Conservation (phyloP, 2,113 vertebrate species). For the Acanthisitta chloris region DNA sequence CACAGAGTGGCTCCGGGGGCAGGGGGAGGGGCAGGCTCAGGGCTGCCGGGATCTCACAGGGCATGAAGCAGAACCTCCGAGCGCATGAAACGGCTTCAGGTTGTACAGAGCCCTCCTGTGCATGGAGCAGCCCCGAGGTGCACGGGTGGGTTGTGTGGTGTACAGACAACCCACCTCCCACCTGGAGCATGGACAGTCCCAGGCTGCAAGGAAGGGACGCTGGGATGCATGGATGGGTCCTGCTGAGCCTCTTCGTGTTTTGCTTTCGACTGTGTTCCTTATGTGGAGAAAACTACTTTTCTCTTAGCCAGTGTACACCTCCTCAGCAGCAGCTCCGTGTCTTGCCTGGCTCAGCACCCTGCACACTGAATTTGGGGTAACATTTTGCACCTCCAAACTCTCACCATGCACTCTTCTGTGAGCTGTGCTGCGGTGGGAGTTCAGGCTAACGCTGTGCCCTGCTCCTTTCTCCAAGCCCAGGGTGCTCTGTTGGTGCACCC, state of each 20-base stretch:
- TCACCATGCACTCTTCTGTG: fast-evolving
- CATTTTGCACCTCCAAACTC: neutral
- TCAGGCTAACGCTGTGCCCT: neutral
- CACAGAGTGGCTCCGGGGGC: too few species aligned
- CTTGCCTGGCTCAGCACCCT: neutral
- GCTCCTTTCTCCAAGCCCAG: neutral
- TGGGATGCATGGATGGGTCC: fast-evolving
- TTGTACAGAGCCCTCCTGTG: fast-evolving
- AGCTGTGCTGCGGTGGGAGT: neutral
- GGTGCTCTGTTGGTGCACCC: neutral
- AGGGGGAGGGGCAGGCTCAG: too few species aligned
- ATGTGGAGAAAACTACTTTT: neutral
- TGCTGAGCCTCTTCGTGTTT: neutral
- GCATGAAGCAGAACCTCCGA: neutral
- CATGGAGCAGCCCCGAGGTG: fast-evolving
- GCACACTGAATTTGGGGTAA: fast-evolving
- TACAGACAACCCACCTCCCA: fast-evolving
- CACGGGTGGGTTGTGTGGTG: neutral
- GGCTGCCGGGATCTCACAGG: neutral
- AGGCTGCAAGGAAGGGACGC: neutral
- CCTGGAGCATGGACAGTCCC: neutral
- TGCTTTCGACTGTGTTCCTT: fast-evolving
- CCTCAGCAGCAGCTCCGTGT: fast-evolving
- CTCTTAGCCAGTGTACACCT: fast-evolving
- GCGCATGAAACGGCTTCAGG: neutral